Base-by-base conservation (phyloP, 92 coral and sea anemone genomes). In the Epizoanthus ramosus region DNA sequence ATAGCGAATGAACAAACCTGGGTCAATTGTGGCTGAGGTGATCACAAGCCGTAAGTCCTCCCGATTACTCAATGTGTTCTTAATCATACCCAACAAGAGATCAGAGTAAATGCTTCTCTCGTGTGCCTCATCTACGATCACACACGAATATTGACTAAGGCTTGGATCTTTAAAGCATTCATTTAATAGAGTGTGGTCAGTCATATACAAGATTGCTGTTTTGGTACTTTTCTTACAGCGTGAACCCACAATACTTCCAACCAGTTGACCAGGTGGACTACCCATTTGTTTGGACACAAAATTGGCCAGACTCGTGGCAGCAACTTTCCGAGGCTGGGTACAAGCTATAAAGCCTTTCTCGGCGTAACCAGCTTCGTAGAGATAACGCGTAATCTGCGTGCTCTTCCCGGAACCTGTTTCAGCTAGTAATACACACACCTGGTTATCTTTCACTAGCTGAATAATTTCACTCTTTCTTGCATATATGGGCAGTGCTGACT, bases 331-430 rank as follows among this genome's bases (percentile, higher is more conserved):
- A 43, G 99, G 99, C 68, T 96, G 99, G 21, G 99, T 96, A 64
- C 98, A 94, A 6, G 90, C 94, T 63, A 96, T 92, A 8, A 74
- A 31, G 13, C 90, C 87, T 6, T 79, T 57, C 15, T 88, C 80
- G 15, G 94, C 88, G 69, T 86, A 88, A 2, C 91, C 91, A 3
- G 93, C 93, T 43, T 96, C 99, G 25, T 91, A 95, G 4, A 96
- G 88, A 65, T 92, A 96, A 68, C 94, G 98, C 18, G 94, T 92
- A 71, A 96, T 65, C 81, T 96, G 99, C 3, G 98, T 96, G 71
- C 99, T 96, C 75, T 96, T 96, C 35, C 99, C 99, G 1, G 99
- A 96, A 19, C 98, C 99, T 25, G 99, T 96, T 85, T 96, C 99
- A 18, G 98, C 99, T 33, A 96, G 63, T 60, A 96, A 80, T 60